These are phyloP conservation scores for Radopholus similis DNA, from an alignment of 1,140 invertebrate genomes.

Conservation along the genomic window DNA sequence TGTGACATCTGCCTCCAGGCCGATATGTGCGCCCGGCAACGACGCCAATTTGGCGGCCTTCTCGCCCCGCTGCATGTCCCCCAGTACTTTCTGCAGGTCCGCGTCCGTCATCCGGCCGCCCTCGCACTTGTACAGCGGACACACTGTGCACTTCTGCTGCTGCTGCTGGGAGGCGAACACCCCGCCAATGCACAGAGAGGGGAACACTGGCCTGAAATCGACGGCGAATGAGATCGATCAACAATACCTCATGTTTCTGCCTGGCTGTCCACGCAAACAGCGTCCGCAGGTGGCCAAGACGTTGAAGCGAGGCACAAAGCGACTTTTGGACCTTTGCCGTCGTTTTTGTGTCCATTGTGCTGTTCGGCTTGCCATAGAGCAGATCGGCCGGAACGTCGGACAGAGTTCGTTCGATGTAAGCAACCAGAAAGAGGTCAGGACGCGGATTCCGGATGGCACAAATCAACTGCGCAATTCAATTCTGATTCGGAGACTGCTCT, in stretches of 20 bases:
- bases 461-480: slow-evolving; percentile 16
- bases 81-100: slow-evolving; percentile 38
- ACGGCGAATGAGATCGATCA: not conserved
- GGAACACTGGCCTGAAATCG: slow-evolving; percentile 33
- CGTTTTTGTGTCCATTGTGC: slow-evolving; percentile 25
- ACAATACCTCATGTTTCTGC: slow-evolving; percentile 8
- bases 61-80: slow-evolving; percentile 36
- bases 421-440: slow-evolving; percentile 32
- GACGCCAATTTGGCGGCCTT: slow-evolving; percentile 39
- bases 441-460: slow-evolving; percentile 29
- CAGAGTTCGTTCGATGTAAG: slow-evolving; percentile 31
- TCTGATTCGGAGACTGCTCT: not conserved
- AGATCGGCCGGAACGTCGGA: slow-evolving; percentile 38
- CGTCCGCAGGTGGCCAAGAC: slow-evolving; percentile 33
- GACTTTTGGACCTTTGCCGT: slow-evolving; percentile 31
- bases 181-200: slow-evolving; percentile 9
- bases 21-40: slow-evolving; percentile 30
- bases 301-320: slow-evolving; percentile 14
- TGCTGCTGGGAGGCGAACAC: slow-evolving; percentile 17
- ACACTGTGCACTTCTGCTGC: not conserved
- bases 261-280: slow-evolving; percentile 36
- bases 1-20: slow-evolving; percentile 29
- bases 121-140: slow-evolving; percentile 35
- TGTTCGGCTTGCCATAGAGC: slow-evolving; percentile 24
- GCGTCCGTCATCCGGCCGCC: slow-evolving; percentile 34